Conservation (phyloP, 2,113 vertebrate species). For the Mixornis gularis region DNA sequence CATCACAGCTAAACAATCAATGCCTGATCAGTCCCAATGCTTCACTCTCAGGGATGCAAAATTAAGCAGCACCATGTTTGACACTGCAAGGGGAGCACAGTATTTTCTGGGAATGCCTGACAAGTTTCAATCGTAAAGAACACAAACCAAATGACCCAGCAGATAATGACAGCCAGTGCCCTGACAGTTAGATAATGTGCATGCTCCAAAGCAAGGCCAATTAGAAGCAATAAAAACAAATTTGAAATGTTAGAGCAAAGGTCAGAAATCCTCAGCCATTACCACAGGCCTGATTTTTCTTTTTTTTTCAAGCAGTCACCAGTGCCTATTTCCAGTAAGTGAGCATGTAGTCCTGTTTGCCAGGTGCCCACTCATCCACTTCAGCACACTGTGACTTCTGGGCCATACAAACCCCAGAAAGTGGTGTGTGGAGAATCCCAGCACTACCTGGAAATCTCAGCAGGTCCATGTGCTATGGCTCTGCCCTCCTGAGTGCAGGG, state of each 20-base stretch:
- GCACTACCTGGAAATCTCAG: background rate
- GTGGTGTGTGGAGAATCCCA: background rate
- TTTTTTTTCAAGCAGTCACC: background rate
- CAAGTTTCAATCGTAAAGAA: constrained; percentile 9
- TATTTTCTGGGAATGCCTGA: constrained; percentile 22
- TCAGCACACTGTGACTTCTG: background rate
- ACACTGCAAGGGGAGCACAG: background rate
- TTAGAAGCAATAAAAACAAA: constrained; percentile 56
- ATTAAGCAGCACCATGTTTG: background rate
- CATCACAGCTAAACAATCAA: constrained; percentile 1
- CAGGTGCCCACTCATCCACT: background rate
- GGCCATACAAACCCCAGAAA: background rate
- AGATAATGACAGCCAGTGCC: constrained; percentile 30
- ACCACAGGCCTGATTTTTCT: background rate
- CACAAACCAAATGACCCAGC: constrained; percentile 31
- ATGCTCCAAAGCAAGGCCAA: constrained; percentile 43
- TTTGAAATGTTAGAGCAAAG: constrained; percentile 42
- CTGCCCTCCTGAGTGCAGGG: background rate
- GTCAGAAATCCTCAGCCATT: constrained; percentile 35
- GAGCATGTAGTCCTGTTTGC: background rate
- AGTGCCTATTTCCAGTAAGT: background rate
- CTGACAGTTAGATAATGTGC: constrained; percentile 9
- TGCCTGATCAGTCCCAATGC: background rate
- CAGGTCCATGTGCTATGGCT: background rate
- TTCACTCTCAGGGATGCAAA: constrained; percentile 20